Percentiles rank a stretch among this genome's conserved stretches.
These are phyloP conservation scores for Leptonema lineaticorne DNA, from an alignment of 1,140 invertebrate genomes.

Conservation along the genomic window DNA sequence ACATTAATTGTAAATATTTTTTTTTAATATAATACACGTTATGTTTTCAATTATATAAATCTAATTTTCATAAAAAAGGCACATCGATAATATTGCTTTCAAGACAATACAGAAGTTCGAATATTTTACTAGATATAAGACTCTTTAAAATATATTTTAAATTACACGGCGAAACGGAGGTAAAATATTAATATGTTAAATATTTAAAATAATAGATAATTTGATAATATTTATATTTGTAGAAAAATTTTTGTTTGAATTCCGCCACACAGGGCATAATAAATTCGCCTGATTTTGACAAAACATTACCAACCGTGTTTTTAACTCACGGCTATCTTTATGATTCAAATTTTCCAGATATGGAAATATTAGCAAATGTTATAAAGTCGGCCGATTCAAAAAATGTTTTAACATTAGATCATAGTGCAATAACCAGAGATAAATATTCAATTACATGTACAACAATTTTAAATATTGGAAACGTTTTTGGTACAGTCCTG, in stretches of 20 bases:
- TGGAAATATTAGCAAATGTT: neutral
- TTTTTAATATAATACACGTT: too few species aligned
- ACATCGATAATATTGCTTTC: too few species aligned
- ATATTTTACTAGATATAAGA: too few species aligned
- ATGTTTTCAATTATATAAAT: too few species aligned
- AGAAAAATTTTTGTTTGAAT: neutral
- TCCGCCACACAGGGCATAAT: neutral
- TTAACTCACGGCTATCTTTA: neutral
- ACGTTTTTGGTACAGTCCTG: conserved; percentile 45
- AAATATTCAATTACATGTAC: conserved; percentile 48
- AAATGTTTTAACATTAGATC: conserved; percentile 48
- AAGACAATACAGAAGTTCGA: too few species aligned
- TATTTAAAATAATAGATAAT: too few species aligned
- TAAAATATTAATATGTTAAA: too few species aligned
- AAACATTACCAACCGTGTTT: neutral
- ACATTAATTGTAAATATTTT: too few species aligned
- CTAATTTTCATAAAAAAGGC: too few species aligned
- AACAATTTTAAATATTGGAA: conserved; percentile 49
- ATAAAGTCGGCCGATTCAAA: conserved; percentile 37
- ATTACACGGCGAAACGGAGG: too few species aligned
- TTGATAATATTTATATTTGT: neutral
- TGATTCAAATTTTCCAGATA: neutral
- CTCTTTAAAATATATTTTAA: too few species aligned
- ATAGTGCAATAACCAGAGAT: conserved; percentile 46
- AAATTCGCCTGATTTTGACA: neutral